phyloP scores from a whole-genome alignment of 2,888 invertebrate species.

The Dysmachus trigonus region DNA sequence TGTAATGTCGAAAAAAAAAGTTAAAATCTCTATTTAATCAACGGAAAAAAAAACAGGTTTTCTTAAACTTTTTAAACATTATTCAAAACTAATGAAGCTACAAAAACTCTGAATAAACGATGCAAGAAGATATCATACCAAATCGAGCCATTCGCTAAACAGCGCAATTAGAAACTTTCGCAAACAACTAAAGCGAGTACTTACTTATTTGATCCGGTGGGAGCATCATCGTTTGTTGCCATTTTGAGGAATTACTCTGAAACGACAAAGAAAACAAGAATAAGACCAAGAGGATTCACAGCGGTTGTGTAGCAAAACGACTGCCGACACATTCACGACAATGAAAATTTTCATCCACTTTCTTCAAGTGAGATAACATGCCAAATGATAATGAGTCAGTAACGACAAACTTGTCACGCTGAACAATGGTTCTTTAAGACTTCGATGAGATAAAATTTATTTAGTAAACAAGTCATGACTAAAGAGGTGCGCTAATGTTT shows the following conservation, averaged over 20 bases:
- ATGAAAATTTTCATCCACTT: neutral
- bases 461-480: neutral
- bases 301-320: neutral
- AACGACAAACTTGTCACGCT: neutral
- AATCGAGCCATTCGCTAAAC: neutral
- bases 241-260: conserved; percentile 40
- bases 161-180: neutral
- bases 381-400: neutral
- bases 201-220: conserved; percentile 50
- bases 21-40: neutral
- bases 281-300: neutral
- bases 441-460: neutral
- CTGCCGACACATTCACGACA: neutral
- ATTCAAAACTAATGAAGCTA: neutral
- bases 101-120: neutral
- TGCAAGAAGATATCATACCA: neutral
- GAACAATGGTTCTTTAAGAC: neutral
- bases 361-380: neutral
- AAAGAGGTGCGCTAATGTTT: neutral
- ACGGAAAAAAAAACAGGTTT: neutral
- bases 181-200: neutral
- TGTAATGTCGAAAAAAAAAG: too few relatives aligned
- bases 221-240: conserved; percentile 48
- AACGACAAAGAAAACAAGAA: conserved; percentile 8
- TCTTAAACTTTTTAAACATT: neutral